Evolutionary conservation across 2,797 vertebrate species (phyloP), one percentile per base, ranked within the genome.

Genomic region (Graptemys geographica): DNA sequence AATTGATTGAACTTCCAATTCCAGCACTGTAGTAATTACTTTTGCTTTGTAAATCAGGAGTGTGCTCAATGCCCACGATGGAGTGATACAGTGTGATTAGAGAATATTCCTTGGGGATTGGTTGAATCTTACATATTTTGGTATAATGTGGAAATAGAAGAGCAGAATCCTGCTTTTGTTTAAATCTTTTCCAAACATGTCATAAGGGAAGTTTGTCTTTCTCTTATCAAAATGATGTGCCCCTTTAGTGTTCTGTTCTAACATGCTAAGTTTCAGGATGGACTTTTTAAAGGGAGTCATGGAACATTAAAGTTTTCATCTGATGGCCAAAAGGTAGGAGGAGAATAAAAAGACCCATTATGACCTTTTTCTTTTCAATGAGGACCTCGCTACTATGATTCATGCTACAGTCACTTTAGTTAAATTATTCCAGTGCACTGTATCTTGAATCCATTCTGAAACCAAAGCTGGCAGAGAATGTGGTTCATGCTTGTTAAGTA

Each of bases 1-100:
- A 16, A 74, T 47, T 33, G 37, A 41, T 37, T 49, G n/a, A 49
- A 76, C 76, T 83, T 41, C 13, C 28, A 94, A 27, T 56, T 87
- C 33, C 31, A 80, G 56, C 62, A 4, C 65, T 94, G 93, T 57
- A 92, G 83, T 28, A 88, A 81, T 74, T 78, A 59, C 92, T 91
- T 56, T 57, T 91, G 27, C 44, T 87, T 52, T 93, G 31, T 27
- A n/a, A 69, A 59, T 89, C 21, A 83, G 55, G 11, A 87, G 74
- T 76, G 47, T 27, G 2, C 78, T 96, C 83, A 33, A 1, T 84
- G 55, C 1, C 94, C 85, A 74, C 55, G 53, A 83, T 86, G 86
- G 83, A 91, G 44, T 85, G 51, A 52, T 94, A 27, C n/a, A 62
- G 55, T 83, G 62, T 33, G 27, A 6, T 88, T 83, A 44, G 1